Evolutionary conservation across 2,113 vertebrate species (phyloP), one percentile per base, ranked within the genome.

Genomic region (Poecile atricapillus): DNA sequence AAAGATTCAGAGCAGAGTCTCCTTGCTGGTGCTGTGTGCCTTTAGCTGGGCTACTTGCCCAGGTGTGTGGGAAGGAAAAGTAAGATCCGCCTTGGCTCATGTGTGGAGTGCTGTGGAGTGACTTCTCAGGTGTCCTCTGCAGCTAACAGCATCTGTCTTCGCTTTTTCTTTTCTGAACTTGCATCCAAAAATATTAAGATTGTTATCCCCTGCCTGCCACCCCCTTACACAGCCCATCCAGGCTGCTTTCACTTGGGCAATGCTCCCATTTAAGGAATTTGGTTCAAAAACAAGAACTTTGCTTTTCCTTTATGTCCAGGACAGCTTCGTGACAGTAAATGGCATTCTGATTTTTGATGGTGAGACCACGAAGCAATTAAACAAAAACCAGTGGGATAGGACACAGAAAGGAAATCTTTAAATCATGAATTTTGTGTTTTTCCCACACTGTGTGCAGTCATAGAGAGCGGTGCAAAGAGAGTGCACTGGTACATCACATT

Each of bases 41-140:
- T 90, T 89, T 67, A 87, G 56, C 65, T 89, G 65, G 87, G 77
- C 92, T 75, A 43, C 52, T 91, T 89, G 87, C 83, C 77, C 77
- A 70, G 60, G 43, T n/a, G 4, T 9, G 33, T 74, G 71, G 63
- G 80, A 94, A 91, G 60, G 68, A 87, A 70, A 81, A 83, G 41
- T 37, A 86, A 44, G 60, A 63, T 87, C 59, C 89, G 60, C 18
- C 59, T 87, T 90, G 65, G 60, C 70, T 44, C 31, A 8, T 2
- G 2, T 56, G 30, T 67, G 18, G 44, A 44, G 3, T 58, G 49
- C 78, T 39, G 11, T 78, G 33, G 44, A 94, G n/a, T 0, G 0
- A 39, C 43, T 89, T 68, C 52, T 70, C 18, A 39, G 83, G 64
- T 78, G 60, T 62, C 64, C 43, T 83, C 35, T 47, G 44, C 35